Percentiles rank a stretch among this genome's conserved stretches.
Evolutionary conservation across 1,140 invertebrate species (phyloP).

Genomic region (Caenorhabditis latens): DNA sequence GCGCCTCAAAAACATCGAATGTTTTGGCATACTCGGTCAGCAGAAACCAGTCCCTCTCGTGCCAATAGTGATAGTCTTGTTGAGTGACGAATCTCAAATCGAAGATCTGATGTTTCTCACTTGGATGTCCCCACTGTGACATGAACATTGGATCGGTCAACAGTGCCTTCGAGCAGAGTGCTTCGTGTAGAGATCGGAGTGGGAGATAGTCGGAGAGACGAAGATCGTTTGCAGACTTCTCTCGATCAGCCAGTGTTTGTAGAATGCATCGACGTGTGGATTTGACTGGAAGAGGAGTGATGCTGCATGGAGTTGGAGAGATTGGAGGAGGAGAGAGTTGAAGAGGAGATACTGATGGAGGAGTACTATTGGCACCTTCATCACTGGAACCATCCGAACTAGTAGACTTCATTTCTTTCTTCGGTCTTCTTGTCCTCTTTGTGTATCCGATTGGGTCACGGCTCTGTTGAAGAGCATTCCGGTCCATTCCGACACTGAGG

Average conservation of each 20-base stretch:
- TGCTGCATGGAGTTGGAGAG: no score
- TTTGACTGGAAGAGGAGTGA: neutral
- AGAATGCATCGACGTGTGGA: conserved; percentile 11
- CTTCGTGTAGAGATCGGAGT: conserved; percentile 21
- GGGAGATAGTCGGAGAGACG: conserved; percentile 51
- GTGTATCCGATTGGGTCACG: conserved; percentile 76
- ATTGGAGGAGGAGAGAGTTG: no score
- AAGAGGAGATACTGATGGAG: conserved; percentile 7
- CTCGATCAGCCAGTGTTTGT: neutral
- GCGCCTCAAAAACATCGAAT: conserved; percentile 70
- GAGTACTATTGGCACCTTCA: conserved; percentile 32
- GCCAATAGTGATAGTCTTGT: conserved; percentile 74
- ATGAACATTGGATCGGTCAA: conserved; percentile 46
- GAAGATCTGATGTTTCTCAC: conserved; percentile 42
- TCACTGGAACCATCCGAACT: neutral
- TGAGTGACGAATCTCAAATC: conserved; percentile 66
- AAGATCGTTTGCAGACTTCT: conserved; percentile 46
- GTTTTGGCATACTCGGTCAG: conserved; percentile 78
- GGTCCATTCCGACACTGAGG: conserved; percentile 73
- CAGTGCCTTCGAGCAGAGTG: conserved; percentile 43
- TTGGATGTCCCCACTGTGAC: conserved; percentile 10
- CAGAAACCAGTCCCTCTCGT: conserved; percentile 75
- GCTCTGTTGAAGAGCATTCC: conserved; percentile 75
- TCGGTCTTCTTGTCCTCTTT: conserved; percentile 69
- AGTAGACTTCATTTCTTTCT: conserved; percentile 12